A percentile compares a stretch with the other conserved stretches of the same genome.
phyloP scores from a whole-genome alignment of 2,797 vertebrate species.

The Picus viridis region DNA sequence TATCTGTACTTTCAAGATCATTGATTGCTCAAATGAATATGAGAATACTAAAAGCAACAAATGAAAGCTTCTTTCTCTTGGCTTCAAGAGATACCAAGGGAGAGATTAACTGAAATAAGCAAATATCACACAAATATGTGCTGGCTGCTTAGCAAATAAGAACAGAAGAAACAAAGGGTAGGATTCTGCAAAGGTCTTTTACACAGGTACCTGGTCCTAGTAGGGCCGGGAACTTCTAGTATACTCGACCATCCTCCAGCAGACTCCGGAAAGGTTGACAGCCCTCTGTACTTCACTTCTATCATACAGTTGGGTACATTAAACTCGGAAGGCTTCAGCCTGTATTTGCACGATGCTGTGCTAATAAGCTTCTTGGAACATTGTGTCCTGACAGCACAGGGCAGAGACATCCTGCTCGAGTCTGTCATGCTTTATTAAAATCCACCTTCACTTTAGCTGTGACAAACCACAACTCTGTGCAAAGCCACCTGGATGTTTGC shows the following conservation, averaged over 20 bases:
- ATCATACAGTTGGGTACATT: neutral
- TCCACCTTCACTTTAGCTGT: constrained; percentile 2
- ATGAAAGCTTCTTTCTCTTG: neutral
- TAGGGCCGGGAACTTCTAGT: neutral
- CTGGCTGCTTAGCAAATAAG: neutral
- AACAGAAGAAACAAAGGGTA: neutral
- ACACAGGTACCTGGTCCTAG: neutral
- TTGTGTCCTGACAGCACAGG: constrained; percentile 4
- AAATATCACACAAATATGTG: neutral
- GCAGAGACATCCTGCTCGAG: neutral
- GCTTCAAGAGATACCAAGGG: neutral
- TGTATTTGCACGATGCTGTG: neutral
- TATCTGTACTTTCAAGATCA: neutral
- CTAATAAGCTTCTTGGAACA: constrained; percentile 32
- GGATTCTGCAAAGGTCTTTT: neutral
- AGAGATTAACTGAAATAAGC: neutral
- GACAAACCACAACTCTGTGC: neutral
- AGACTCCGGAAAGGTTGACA: neutral
- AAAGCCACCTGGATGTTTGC: neutral
- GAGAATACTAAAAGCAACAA: neutral
- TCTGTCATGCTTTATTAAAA: constrained; percentile 13
- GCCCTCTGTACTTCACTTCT: neutral
- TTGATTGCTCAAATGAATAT: neutral
- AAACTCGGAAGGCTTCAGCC: neutral
- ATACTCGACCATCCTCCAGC: neutral